Percentiles rank a stretch among this genome's conserved stretches.
These are phyloP conservation scores for Cepaea nemoralis DNA, from an alignment of 1,140 invertebrate genomes.

Conservation along the genomic window DNA sequence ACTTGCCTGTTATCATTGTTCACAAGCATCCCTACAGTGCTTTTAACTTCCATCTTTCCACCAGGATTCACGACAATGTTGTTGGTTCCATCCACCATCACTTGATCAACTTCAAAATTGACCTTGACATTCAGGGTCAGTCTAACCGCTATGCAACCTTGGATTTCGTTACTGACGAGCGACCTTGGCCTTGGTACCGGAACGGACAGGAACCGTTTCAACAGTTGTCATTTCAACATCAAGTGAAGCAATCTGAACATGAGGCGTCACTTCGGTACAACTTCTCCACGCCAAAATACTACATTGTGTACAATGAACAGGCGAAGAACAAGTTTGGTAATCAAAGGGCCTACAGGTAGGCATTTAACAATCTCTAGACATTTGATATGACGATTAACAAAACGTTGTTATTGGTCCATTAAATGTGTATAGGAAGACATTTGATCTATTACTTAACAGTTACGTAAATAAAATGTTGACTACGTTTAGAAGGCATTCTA, in stretches of 20 bases:
- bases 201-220: conserved; percentile 22
- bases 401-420: too few species aligned
- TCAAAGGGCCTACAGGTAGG: too few species aligned
- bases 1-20: too few species aligned
- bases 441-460: too few species aligned
- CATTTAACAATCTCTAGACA: too few species aligned
- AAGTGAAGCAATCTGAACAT: conserved; percentile 49
- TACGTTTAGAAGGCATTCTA: too few species aligned
- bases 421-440: too few species aligned
- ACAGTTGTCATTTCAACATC: conserved; percentile 43
- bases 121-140: conserved; percentile 56
- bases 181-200: conserved; percentile 38
- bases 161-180: conserved; percentile 45
- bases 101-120: conserved; percentile 61
- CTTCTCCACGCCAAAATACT: conserved; percentile 58
- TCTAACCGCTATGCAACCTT: conserved; percentile 58
- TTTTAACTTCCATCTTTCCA: background rate
- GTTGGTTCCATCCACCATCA: conserved; percentile 62
- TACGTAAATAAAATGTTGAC: too few species aligned
- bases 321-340: conserved; percentile 48
- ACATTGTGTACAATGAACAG: conserved; percentile 58
- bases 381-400: too few species aligned
- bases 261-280: conserved; percentile 55
- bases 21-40: too few species aligned
- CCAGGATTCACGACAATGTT: conserved; percentile 45